Evolutionary conservation across 2,797 vertebrate species (phyloP).

Genomic region (Kryptopterus vitreolus): DNA sequence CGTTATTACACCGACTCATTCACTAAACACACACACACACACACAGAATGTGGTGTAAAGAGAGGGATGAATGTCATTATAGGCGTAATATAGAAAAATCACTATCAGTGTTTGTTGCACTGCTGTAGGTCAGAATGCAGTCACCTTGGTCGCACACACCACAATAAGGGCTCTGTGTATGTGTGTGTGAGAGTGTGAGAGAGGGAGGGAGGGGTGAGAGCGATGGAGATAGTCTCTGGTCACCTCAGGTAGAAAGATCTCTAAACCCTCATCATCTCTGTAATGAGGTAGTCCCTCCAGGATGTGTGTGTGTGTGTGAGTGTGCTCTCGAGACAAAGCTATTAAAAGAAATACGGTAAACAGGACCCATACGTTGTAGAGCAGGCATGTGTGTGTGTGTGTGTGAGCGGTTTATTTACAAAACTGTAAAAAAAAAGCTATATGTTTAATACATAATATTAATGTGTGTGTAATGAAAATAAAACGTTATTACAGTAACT

Average conservation of each 20-base stretch:
- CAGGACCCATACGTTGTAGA: background rate
- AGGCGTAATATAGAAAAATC: conserved; percentile 11
- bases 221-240: background rate
- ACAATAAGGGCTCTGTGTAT: background rate
- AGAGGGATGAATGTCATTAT: conserved; percentile 26
- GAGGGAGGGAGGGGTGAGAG: background rate
- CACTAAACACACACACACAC: background rate
- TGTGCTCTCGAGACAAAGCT: background rate
- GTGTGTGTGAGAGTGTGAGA: conserved; percentile 4
- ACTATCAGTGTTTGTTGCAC: conserved; percentile 12
- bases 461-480: too few species aligned
- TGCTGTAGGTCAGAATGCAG: conserved; percentile 14
- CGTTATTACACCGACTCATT: conserved; percentile 13
- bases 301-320: background rate
- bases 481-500: too few species aligned
- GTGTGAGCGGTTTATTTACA: too few species aligned
- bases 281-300: background rate
- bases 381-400: background rate
- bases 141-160: background rate
- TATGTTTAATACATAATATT: too few species aligned
- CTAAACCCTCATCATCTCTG: conserved; percentile 12
- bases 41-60: conserved; percentile 6
- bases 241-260: background rate
- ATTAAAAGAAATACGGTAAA: conserved; percentile 9
- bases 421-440: too few species aligned